Evolutionary conservation across 2,888 invertebrate genomes (phyloP), one percentile per base, ranked within the genome.

Genomic region (Aphodius granarius): DNA sequence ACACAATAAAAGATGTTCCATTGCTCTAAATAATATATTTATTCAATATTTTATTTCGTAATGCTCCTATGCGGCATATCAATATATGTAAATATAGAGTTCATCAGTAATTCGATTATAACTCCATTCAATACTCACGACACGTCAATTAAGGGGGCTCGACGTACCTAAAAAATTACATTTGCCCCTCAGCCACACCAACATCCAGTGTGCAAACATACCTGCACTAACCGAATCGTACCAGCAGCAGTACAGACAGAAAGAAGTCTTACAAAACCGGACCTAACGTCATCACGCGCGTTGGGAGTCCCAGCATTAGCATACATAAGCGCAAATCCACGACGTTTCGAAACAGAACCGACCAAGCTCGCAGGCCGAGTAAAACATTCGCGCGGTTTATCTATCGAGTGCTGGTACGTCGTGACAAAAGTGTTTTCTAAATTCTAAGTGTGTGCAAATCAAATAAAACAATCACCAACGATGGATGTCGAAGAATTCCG

Each of bases 401-500:
- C n/a, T n/a, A n/a, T n/a, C n/a, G n/a, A n/a, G n/a, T n/a, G n/a
- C n/a, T n/a, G n/a, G n/a, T n/a, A 43, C 43, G 9, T 43, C 13
- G 43, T 43, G 43, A 43, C n/a, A 75, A 76, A 1, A 19, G 17
- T 65, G 18, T 65, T 17, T 63, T 63, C 13, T 63, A 63, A 63
- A n/a, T n/a, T n/a, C 23, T 21, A 66, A 70, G 22, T 13, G 15
- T 64, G 15, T n/a, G n/a, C n/a, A n/a, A n/a, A n/a, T n/a, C n/a
- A n/a, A n/a, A n/a, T n/a, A n/a, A n/a, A n/a, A n/a, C n/a, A n/a
- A n/a, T n/a, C n/a, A n/a, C n/a, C n/a, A n/a, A 75, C 84, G 85
- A 97, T 97, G 97, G 95, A 97, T 87, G 92, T 94, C 76, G 92
- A 94, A 78, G 96, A 96, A 86, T 97, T 98, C 87, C 92, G 97